Conservation (phyloP, 2,797 vertebrate genomes). For the Cetoscarus ocellatus region DNA sequence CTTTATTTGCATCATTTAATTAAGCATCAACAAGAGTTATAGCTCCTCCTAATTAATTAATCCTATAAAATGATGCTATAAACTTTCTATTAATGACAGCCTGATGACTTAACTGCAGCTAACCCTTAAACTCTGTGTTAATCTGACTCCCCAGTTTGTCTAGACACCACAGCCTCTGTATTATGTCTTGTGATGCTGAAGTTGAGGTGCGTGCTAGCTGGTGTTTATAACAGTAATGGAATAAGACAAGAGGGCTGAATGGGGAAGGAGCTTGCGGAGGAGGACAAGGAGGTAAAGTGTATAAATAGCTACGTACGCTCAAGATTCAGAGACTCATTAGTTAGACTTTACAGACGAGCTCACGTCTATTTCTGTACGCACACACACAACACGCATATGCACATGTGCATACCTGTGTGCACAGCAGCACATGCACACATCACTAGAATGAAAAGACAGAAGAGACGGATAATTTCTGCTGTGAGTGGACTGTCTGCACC, state of each 20-base stretch:
- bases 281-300: conserved; percentile 55
- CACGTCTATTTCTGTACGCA: conserved; percentile 70
- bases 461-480: conserved; percentile 1
- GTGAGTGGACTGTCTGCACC: background rate
- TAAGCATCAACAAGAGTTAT: background rate
- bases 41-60: too few relatives aligned
- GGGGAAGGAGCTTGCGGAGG: conserved; percentile 44
- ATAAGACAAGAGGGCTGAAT: conserved; percentile 48
- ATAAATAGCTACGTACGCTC: conserved; percentile 76
- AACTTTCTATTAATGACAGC: background rate
- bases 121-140: background rate
- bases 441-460: background rate
- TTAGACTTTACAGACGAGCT: conserved; percentile 69
- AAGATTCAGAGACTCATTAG: conserved; percentile 75
- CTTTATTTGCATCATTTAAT: background rate
- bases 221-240: conserved; percentile 28
- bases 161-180: background rate
- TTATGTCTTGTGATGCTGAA: conserved; percentile 31
- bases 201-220: conserved; percentile 14
- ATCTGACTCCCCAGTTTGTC: background rate
- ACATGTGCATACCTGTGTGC: conserved; percentile 43
- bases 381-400: conserved; percentile 46
- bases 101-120: background rate
- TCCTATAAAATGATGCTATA: too few relatives aligned
- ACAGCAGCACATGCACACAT: background rate